phyloP scores from a whole-genome alignment of 1,140 invertebrate species.

The Aphelinus certus region DNA sequence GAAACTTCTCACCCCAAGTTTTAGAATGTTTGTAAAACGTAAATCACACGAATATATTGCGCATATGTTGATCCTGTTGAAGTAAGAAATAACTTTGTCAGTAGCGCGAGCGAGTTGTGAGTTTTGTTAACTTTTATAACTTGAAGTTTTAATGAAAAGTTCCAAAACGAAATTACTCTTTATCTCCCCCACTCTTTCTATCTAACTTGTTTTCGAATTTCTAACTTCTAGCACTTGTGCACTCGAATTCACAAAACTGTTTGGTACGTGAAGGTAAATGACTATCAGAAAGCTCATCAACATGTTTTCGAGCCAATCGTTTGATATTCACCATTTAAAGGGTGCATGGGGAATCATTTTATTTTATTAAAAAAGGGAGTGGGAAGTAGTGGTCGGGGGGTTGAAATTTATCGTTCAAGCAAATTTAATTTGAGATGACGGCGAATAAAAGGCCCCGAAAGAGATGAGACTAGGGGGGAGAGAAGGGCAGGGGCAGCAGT shows the following conservation, averaged over 20 bases:
- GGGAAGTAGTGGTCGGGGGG: slow-evolving; percentile 29
- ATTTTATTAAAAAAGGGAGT: slow-evolving; percentile 33
- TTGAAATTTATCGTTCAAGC: slow-evolving; percentile 51
- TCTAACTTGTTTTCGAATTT: slow-evolving; percentile 25
- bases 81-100: slow-evolving; percentile 38
- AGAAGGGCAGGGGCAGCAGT: slow-evolving; percentile 33
- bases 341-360: background rate
- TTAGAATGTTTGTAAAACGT: slow-evolving; percentile 39
- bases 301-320: background rate
- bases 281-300: background rate
- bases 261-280: no score
- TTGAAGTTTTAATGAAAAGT: slow-evolving; percentile 40
- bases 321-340: background rate
- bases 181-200: slow-evolving; percentile 6
- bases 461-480: slow-evolving; percentile 18
- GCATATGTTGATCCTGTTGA: slow-evolving; percentile 37
- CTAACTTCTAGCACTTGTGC: slow-evolving; percentile 7
- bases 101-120: slow-evolving; percentile 7
- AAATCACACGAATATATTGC: slow-evolving; percentile 41
- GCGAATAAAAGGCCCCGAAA: slow-evolving; percentile 38
- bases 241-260: background rate
- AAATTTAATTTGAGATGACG: slow-evolving; percentile 50
- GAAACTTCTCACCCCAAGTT: slow-evolving; percentile 23
- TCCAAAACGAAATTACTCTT: slow-evolving; percentile 35
- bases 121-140: slow-evolving; percentile 38